Base-by-base conservation (phyloP, 2,797 vertebrate genomes). In the Rhinichthys osculus region DNA sequence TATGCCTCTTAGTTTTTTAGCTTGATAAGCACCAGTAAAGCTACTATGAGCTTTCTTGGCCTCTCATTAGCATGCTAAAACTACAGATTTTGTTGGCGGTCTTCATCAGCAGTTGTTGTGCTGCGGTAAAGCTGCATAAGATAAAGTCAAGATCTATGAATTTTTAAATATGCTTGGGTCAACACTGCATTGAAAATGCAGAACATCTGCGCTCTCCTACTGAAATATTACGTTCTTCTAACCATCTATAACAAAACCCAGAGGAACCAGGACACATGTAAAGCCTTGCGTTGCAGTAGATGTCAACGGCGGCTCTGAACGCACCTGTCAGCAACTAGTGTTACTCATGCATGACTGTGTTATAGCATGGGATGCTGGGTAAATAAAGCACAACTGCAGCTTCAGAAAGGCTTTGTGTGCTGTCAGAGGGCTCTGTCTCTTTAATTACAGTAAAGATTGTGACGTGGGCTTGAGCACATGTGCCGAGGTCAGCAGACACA, bases 361-460 rank as follows among this genome's bases (percentile, higher is more conserved):
- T 85, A 40, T 54, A 81, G 70, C 81, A 21, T 40, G 40, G 82
- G 33, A 77, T 50, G 40, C 71, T 67, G 70, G 59, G 50, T 72
- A 57, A 52, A 50, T 62, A 27, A 27, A 54, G 2, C 35, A n/a
- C 50, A 33, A 27, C 52, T 81, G 77, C 40, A 52, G 83, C 81
- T 44, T 52, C 35, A 11, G 33, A 30, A 79, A n/a, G 66, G 3
- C 50, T 11, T 81, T 84, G 72, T 23, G 10, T 74, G 42, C 42
- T 66, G 44, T 64, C 40, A 72, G 23, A 69, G 30, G 54, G 57
- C 16, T 82, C 67, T 54, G 67, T 35, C 73, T 54, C 52, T 85
- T 88, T 84, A 78, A 87, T 84, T 85, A 86, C 64, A 54, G 59
- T 11, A 19, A 77, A 83, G 54, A 86, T 21, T 6, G 42, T 62